Evolutionary conservation across 2,888 invertebrate species (phyloP), one percentile per base, ranked within the genome.

Genomic region (Tribolium freemani): DNA sequence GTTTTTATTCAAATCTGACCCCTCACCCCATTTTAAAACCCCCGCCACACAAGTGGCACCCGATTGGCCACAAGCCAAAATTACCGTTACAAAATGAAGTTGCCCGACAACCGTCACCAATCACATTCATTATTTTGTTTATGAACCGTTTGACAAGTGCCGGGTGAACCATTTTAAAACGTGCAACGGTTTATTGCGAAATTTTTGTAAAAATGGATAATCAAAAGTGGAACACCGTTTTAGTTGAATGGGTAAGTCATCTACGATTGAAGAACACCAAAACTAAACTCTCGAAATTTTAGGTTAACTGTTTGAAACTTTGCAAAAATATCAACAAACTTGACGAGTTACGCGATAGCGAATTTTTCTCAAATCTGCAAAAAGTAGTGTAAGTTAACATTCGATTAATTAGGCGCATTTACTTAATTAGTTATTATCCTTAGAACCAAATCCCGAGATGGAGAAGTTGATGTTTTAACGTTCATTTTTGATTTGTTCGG

Each of bases 291-390:
- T 9, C 38, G 3, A 8, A 38, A 0, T 38, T 38, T 8, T 69
- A 86, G 86, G 81, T 84, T 58, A 86, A 86, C 72, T 86, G 85
- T 79, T 80, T 86, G 71, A 84, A 83, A 77, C 71, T 86, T 38
- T 76, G 76, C 4, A 79, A 79, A 72, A 75, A 81, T 0, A 72
- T 81, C 26, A 73, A 77, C 60, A 72, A 75, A 44, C 57, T 85
- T 6, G 74, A 78, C 11, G 82, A 84, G 20, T 76, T 86, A 30
- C 77, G 77, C 75, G 79, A 82, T 76, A 82, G 83, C 9, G 76
- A 80, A 50, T 86, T 86, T 76, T 82, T 86, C 48, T 70, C 61
- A n/a, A 81, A 80, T 72, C 75, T 86, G 45, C 76, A 83, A 5
- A 79, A 79, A 77, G 72, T 84, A 31, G 77, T 85, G 86, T 86